Base-by-base conservation (phyloP, 2,797 vertebrate species). In the Lerista edwardsae region DNA sequence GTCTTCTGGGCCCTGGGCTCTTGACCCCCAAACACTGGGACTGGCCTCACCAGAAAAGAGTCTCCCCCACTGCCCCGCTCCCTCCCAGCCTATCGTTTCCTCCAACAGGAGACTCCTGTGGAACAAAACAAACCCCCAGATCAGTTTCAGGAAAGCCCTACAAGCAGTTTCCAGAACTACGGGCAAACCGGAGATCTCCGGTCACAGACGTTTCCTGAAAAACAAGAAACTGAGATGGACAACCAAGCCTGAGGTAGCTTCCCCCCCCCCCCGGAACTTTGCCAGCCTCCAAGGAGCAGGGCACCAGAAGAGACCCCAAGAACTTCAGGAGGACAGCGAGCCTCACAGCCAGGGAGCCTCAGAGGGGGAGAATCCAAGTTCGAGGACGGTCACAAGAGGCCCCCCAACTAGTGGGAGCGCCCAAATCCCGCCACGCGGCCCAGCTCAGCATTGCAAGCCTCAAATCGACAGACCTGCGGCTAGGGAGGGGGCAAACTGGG, bases 201-300 rank as follows among this genome's bases (percentile, higher is more conserved):
- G 29, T 25, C 47, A 25, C 64, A 83, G 74, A n/a, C 68, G 47
- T 19, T 76, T 83, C 82, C 82, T 83, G 47, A 44, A 82, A 21
- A 62, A 31, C 25, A 25, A 19, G 19, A 55, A 10, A 39, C 2
- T 55, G 3, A 10, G 9, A 55, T 75, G 27, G 34, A 4, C 47
- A 23, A 14, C 25, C 34, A 59, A 68, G 31, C 19, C 15, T 75
- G 73, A 15, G 36, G 34, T 55, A 25, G 61, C 41, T 10, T 59
- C 61, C 59, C 21, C 77, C 44, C 7, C 21, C 57, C 57, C 23
- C 21, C 3, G 57, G 57, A 59, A 59, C n/a, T 15, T 34, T 14
- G 10, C 62, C 77, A 12, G 6, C 21, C 41, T 31, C 31, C 6
- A 41, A 21, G 55, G 29, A 68, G 55, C 19, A 8, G 1, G n/a